Evolutionary conservation across 37 sponge, comb jelly and placozoan species (phyloP), one percentile per base, ranked within the genome.

Genomic region (Agelas oroides): DNA sequence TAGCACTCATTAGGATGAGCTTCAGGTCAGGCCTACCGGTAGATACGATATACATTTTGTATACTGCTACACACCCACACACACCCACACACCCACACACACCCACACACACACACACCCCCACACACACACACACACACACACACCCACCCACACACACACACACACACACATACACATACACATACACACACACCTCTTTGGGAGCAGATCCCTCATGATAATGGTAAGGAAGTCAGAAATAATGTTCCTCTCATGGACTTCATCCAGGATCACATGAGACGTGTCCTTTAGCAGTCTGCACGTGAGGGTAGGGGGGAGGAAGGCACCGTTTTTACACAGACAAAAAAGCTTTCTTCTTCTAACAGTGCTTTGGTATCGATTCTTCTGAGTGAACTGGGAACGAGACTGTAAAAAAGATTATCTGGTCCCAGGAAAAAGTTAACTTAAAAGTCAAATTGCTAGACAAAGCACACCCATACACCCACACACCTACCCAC

Each of bases 1-100:
- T 93, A 28, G 96, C 96, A 78, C 93, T 96, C 96, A 96, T 96
- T 28, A 96, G 83, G 30, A 96, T 84, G 25, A 96, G 64, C 87
- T 92, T 92, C 66, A 96, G 85, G 57, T 96, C 94, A 37, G 96
- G 96, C 41, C 94, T 94, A 55, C n/a, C n/a, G n/a, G n/a, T n/a
- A n/a, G n/a, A n/a, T n/a, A n/a, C 28, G 5, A n/a, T 18, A 56
- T 56, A 56, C 17, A 18, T 56, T 19, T 18, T 18, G 18, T 56
- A 56, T n/a, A n/a, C n/a, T n/a, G n/a, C n/a, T n/a, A n/a, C n/a
- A n/a, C n/a, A n/a, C n/a, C n/a, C n/a, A n/a, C n/a, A n/a, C n/a
- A n/a, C n/a, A n/a, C n/a, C n/a, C n/a, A n/a, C n/a, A n/a, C n/a
- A n/a, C n/a, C n/a, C n/a, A n/a, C n/a, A n/a, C n/a, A n/a, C n/a